Conservation (phyloP, 2,113 vertebrate species). For the Empidonax traillii region DNA sequence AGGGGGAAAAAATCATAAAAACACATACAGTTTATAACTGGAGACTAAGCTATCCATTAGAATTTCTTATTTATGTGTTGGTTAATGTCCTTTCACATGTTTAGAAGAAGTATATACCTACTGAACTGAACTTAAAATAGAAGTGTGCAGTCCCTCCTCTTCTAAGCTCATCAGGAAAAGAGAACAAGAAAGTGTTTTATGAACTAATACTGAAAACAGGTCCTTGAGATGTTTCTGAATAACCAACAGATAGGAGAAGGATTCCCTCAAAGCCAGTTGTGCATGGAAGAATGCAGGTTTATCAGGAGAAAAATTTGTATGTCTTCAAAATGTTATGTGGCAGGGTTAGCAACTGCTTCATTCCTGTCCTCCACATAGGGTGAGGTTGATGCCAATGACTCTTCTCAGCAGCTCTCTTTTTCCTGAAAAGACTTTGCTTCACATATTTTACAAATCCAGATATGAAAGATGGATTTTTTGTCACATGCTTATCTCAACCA, state of each 20-base stretch:
- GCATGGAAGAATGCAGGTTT: not conserved
- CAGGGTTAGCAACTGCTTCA: not conserved
- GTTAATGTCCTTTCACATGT: not conserved
- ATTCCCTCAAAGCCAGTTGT: not conserved
- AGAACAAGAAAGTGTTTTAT: not conserved
- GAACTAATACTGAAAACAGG: not conserved
- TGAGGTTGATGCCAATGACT: not conserved
- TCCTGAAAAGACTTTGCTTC: not conserved
- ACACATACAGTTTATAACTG: not conserved
- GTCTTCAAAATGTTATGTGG: rapidly evolving
- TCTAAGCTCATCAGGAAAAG: not conserved
- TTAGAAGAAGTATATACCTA: not conserved
- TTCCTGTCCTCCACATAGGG: not conserved
- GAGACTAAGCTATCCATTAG: not conserved
- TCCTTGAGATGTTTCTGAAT: not conserved
- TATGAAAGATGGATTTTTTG: not conserved
- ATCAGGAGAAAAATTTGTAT: not conserved
- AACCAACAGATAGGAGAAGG: not conserved
- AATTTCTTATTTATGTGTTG: not conserved
- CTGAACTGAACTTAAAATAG: not conserved
- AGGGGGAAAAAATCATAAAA: not conserved
- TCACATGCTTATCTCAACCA: not conserved
- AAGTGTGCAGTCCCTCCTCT: not conserved
- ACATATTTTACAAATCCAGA: not conserved
- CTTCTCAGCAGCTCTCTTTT: not conserved